These are phyloP conservation scores for Amphipoea oculea DNA, from an alignment of 2,888 invertebrate genomes.

Conservation along the genomic window DNA sequence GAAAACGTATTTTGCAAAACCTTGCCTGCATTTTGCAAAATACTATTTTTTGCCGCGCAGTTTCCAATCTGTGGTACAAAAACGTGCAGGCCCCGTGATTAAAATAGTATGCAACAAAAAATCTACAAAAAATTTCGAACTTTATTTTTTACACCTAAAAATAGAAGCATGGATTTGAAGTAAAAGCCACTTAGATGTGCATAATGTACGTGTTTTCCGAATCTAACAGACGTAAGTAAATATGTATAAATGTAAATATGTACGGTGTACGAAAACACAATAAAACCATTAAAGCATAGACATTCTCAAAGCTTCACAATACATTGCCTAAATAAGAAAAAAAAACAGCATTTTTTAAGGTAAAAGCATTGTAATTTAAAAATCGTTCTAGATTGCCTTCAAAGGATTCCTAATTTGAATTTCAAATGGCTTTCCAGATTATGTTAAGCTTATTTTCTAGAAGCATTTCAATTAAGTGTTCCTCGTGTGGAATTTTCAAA, in stretches of 20 bases:
- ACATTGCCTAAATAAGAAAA: constrained; percentile 24
- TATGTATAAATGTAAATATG: neutral
- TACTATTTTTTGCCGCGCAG: neutral
- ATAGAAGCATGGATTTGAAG: neutral
- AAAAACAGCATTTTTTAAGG: constrained; percentile 13
- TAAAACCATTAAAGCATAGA: neutral
- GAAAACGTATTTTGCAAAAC: neutral
- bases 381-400: constrained; percentile 55
- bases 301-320: constrained; percentile 12
- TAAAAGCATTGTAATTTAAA: constrained; percentile 47
- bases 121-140: neutral
- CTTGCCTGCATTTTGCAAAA: neutral
- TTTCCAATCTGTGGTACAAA: neutral
- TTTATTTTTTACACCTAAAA: neutral
- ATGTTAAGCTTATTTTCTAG: constrained; percentile 51
- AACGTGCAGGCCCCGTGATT: neutral
- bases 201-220: neutral
- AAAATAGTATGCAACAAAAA: neutral
- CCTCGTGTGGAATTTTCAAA: constrained; percentile 9
- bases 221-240: neutral
- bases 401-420: constrained; percentile 66
- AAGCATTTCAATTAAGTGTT: constrained; percentile 48
- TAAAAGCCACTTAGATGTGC: neutral
- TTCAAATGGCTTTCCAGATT: constrained; percentile 55
- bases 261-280: neutral